Base-by-base conservation (phyloP, 2,888 invertebrate genomes). In the Erebia ligea region DNA sequence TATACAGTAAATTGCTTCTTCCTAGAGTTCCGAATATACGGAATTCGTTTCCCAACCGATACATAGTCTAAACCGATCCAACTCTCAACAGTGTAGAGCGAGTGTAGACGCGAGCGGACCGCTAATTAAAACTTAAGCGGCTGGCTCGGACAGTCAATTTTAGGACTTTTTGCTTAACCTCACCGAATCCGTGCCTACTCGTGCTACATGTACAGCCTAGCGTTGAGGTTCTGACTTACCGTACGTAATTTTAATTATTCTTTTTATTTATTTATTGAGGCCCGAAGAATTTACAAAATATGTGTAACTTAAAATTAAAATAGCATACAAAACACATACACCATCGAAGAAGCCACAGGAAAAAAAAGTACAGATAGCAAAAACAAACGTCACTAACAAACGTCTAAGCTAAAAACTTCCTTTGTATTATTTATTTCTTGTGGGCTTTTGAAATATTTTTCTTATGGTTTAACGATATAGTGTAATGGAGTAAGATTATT, bases 61-160 rank as follows among this genome's bases (percentile, higher is more conserved):
- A 68, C 70, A 67, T 42, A 62, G 57, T 58, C 67, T 63, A 56
- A 48, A 42, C 56, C 6, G 34, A 19, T 10, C 25, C 48, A n/a
- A 25, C 15, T 63, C 13, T 13, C 15, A 11, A 25, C 56, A 54
- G 19, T 17, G 54, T 54, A 9, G 13, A 25, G 54, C 54, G 25
- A 21, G 59, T 11, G 45, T 57, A 9, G 61, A 56, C 42, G 42
- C 54, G 58, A 63, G 57, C 70, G 81, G 76, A 78, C 80, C 84
- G 82, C 86, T 89, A 88, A 89, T 89, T 89, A 89, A 89, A 88
- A 89, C 87, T 89, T 89, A 84, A 86, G 82, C 84, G 84, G 79
- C 83, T 86, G 87, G 77, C 71, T 79, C 80, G 83, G 87, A 86
- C 88, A 85, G 81, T 81, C 83, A 76, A 84, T 84, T 88, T 82